A percentile compares a stretch with the other conserved stretches of the same genome.
These are phyloP conservation scores for Gryllus bimaculatus DNA, from an alignment of 1,140 invertebrate species.

Conservation along the genomic window DNA sequence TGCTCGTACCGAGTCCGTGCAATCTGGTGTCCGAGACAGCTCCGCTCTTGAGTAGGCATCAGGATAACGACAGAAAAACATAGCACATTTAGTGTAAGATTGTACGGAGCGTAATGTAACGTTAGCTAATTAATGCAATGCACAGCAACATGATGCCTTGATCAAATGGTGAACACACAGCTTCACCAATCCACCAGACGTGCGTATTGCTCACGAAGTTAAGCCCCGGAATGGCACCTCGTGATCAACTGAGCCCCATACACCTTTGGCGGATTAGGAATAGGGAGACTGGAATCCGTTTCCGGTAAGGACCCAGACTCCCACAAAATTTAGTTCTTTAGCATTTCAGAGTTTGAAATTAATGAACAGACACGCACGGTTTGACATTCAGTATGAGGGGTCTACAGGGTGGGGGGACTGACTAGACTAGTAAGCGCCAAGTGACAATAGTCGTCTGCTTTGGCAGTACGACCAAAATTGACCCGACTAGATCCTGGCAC, in stretches of 20 bases:
- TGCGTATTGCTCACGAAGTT: slow-evolving; percentile 26
- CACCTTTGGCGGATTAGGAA: slow-evolving; percentile 29
- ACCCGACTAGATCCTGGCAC: slow-evolving; percentile 18
- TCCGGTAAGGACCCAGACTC: slow-evolving; percentile 32
- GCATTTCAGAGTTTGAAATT: slow-evolving; percentile 20
- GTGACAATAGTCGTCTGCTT: slow-evolving; percentile 15
- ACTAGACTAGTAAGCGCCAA: slow-evolving; percentile 21
- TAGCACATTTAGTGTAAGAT: slow-evolving; percentile 24
- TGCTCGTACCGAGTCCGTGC: slow-evolving; percentile 16
- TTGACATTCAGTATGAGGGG: slow-evolving; percentile 22
- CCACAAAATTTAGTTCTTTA: slow-evolving; percentile 19
- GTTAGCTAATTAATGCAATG: slow-evolving; percentile 21
- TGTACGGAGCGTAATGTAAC: slow-evolving; percentile 22
- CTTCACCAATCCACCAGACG: slow-evolving; percentile 26
- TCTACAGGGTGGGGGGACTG: slow-evolving; percentile 15
- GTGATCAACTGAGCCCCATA: slow-evolving; percentile 34
- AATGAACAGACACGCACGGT: slow-evolving; percentile 21
- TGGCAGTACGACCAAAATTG: background rate
- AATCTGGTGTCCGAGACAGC: slow-evolving; percentile 15
- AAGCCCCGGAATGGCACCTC: slow-evolving; percentile 29
- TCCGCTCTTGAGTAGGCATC: slow-evolving; percentile 12
- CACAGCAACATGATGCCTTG: slow-evolving; percentile 19
- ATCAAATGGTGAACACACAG: slow-evolving; percentile 20
- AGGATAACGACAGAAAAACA: slow-evolving; percentile 19
- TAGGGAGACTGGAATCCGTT: slow-evolving; percentile 28